phyloP scores from a whole-genome alignment of 2,888 invertebrate genomes.

The Xestia ashworthii region DNA sequence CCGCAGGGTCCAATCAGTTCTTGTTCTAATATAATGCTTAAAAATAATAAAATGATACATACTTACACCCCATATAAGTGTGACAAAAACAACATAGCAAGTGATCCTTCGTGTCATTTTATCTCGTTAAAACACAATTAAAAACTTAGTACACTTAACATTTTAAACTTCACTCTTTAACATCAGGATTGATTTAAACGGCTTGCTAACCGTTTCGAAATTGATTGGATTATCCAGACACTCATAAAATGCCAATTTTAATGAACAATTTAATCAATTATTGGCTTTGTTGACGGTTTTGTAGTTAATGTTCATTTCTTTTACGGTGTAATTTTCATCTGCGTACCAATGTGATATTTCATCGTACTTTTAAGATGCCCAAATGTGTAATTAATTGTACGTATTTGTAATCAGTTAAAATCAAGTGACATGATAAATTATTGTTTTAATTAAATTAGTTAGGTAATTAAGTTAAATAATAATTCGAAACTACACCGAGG shows the following conservation, averaged over 20 bases:
- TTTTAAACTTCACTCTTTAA: conserved; percentile 20
- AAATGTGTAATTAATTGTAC: not conserved
- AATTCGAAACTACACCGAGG: not conserved
- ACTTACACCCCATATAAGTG: conserved; percentile 48
- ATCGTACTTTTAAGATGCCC: not conserved
- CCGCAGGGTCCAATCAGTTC: not conserved
- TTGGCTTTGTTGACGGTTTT: conserved; percentile 16
- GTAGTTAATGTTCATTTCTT: conserved; percentile 29
- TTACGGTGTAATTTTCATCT: conserved; percentile 6
- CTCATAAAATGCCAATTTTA: conserved; percentile 45
- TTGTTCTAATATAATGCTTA: not conserved
- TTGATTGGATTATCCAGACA: conserved; percentile 43
- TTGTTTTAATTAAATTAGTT: no score
- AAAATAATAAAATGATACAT: conserved; percentile 55
- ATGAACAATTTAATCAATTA: conserved; percentile 55
- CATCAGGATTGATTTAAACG: conserved; percentile 1
- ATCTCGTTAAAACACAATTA: not conserved
- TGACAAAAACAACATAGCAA: conserved; percentile 30
- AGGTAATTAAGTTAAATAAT: not conserved
- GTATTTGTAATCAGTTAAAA: not conserved
- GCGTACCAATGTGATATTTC: not conserved
- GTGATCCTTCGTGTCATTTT: conserved; percentile 34
- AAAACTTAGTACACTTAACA: conserved; percentile 13
- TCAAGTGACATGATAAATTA: conserved; percentile 6
- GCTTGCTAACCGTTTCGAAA: conserved; percentile 30